phyloP scores from a whole-genome alignment of 23 tunicate genomes.

The Oikopleura dioica region DNA sequence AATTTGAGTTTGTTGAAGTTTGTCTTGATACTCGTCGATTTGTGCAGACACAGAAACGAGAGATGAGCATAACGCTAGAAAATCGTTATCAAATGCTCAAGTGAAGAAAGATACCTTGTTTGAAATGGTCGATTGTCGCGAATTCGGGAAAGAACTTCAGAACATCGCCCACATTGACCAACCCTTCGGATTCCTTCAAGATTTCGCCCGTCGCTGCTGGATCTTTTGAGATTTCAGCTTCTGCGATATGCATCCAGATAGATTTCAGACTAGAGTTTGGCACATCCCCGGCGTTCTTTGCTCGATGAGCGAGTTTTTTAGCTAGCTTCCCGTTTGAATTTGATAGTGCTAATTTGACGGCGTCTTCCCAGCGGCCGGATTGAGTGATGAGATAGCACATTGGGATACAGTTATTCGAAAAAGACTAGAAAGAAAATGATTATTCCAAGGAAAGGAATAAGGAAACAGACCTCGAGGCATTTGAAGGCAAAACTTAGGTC shows the following conservation, averaged over 20 bases:
- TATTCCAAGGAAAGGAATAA: not conserved
- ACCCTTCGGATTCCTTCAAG: slow-evolving; percentile 36
- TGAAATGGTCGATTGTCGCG: slow-evolving; percentile 86
- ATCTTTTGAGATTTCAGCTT: slow-evolving; percentile 15
- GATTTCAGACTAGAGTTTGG: slow-evolving; percentile 17
- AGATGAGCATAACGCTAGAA: slow-evolving; percentile 18
- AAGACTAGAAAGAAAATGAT: not conserved
- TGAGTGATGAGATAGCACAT: not conserved
- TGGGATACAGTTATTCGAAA: not conserved
- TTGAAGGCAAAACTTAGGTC: not conserved
- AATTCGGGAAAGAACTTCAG: slow-evolving; percentile 86
- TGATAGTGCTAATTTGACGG: not conserved
- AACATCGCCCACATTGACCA: slow-evolving; percentile 62
- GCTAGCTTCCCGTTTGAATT: slow-evolving; percentile 31
- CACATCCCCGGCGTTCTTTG: slow-evolving; percentile 46
- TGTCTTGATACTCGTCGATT: slow-evolving; percentile 64
- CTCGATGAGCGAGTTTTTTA: slow-evolving; percentile 37
- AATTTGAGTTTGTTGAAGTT: slow-evolving; percentile 57
- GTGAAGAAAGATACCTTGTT: slow-evolving; percentile 70
- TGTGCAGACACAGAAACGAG: slow-evolving; percentile 58
- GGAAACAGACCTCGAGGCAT: not conserved
- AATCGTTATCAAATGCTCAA: no score
- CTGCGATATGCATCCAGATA: slow-evolving; percentile 64
- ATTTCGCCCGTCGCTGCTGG: not conserved
- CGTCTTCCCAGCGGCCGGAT: not conserved